Evolutionary conservation across 1,140 invertebrate genomes (phyloP), one percentile per base, ranked within the genome.

Genomic region (Conopomorpha cramerella): DNA sequence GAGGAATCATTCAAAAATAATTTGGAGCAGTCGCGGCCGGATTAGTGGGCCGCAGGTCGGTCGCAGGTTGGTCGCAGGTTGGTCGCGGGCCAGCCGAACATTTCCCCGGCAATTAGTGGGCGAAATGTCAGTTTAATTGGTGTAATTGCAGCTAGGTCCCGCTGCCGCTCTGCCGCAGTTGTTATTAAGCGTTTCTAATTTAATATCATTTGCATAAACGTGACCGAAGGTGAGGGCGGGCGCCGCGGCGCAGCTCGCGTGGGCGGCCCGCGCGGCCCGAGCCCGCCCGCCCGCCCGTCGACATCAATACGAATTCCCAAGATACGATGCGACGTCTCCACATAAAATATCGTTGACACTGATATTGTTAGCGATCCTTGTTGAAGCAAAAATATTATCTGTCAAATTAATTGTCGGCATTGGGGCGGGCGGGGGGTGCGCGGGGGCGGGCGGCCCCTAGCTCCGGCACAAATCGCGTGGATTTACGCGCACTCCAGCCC

Each of bases 131-230:
- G 63, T 72, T 74, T 74, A 61, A 74, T 74, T 71, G 66, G 59
- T 72, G 65, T 74, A 74, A 74, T 74, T 72, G 62, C 67, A 74
- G 66, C 70, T 74, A n/a, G 67, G 70, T 72, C 62, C 60, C 54
- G 59, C 51, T 49, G 54, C 44, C 45, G 55, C 49, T 48, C 38
- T 34, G 62, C 34, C 61, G 63, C 70, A 74, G 70, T 74, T 74
- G 70, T 66, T 68, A 70, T 68, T 68, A 74, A 74, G 67, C 65
- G 70, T 52, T 70, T 62, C 61, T 66, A 71, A 74, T 74, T 74
- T 68, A 74, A 74, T 66, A 64, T 66, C 58, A 74, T 74, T 74
- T 74, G 70, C 70, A 74, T 74, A 72, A 49, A 70, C 65, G 65
- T 68, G 63, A 67, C 63, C 57, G 34, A n/a, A 15, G 17, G 32